phyloP scores from a whole-genome alignment of 2,888 invertebrate species.

The Saturnia pavonia region DNA sequence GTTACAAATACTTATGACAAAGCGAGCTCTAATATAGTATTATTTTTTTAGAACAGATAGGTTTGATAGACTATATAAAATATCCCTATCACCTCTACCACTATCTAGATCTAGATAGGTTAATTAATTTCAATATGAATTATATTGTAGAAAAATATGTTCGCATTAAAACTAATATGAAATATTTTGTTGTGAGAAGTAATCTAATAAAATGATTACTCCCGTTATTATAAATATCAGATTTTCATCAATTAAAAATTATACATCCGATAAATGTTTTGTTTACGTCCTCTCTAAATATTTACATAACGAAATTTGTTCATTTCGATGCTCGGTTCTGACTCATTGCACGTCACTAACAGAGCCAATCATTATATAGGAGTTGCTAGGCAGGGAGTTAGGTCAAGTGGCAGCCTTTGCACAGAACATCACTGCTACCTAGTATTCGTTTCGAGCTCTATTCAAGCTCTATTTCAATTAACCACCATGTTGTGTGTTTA shows the following conservation, averaged over 20 bases:
- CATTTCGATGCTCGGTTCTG: slow-evolving; percentile 28
- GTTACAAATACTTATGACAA: no score
- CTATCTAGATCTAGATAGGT: no score
- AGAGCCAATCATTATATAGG: slow-evolving; percentile 42
- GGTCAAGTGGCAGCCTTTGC: slow-evolving; percentile 42
- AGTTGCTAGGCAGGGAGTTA: slow-evolving; percentile 28
- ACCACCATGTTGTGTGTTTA: slow-evolving; percentile 11
- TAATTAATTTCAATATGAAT: no score
- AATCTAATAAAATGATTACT: no score
- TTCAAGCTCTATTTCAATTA: slow-evolving; percentile 40
- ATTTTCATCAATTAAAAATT: neutral
- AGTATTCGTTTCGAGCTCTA: slow-evolving; percentile 41
- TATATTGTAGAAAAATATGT: no score
- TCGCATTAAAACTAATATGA: no score
- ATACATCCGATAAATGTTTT: neutral
- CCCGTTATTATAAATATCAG: neutral
- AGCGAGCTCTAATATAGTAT: no score
- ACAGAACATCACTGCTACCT: slow-evolving; percentile 38
- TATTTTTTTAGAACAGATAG: no score
- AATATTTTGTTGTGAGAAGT: no score
- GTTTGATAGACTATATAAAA: no score
- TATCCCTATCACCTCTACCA: no score
- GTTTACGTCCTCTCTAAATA: no score
- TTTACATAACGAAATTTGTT: slow-evolving; percentile 21
- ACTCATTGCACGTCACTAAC: slow-evolving; percentile 34